These are phyloP conservation scores for Notodonta dromedarius DNA, from an alignment of 2,888 invertebrate genomes.

Conservation along the genomic window DNA sequence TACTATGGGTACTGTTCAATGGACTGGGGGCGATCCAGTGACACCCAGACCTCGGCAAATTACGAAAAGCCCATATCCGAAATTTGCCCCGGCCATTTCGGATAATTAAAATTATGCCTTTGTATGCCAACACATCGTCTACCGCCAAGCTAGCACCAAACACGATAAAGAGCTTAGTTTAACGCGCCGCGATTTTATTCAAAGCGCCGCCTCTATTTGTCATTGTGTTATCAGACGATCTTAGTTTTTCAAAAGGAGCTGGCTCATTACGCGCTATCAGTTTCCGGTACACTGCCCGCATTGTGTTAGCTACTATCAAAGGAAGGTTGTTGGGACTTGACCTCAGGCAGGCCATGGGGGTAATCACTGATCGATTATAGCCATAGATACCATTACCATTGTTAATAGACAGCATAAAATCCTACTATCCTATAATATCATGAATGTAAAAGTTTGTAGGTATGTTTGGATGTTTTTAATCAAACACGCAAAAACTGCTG, in stretches of 20 bases:
- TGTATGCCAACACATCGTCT: not conserved
- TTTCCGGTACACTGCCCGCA: slow-evolving; percentile 14
- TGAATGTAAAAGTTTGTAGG: too few relatives aligned
- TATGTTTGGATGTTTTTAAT: too few relatives aligned
- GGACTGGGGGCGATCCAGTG: too few relatives aligned
- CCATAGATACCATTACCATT: too few relatives aligned
- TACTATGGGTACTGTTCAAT: too few relatives aligned
- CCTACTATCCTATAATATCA: too few relatives aligned
- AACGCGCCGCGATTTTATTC: not conserved
- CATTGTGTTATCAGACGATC: slow-evolving; percentile 1
- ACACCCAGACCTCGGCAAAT: too few relatives aligned
- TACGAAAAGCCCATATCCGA: too few relatives aligned
- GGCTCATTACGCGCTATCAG: slow-evolving; percentile 13
- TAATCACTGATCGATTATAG: not conserved
- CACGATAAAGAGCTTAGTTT: not conserved
- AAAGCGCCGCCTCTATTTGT: slow-evolving; percentile 3
- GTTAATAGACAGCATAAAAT: too few relatives aligned
- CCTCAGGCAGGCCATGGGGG: not conserved
- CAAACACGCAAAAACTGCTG: too few relatives aligned
- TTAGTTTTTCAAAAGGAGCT: slow-evolving; percentile 7
- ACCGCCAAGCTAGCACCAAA: not conserved
- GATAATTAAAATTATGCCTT: too few relatives aligned
- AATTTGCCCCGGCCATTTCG: too few relatives aligned
- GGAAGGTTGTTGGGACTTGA: not conserved
- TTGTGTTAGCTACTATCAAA: not conserved